These are phyloP conservation scores for Mola mola DNA, from an alignment of 2,113 vertebrate genomes.

Conservation along the genomic window DNA sequence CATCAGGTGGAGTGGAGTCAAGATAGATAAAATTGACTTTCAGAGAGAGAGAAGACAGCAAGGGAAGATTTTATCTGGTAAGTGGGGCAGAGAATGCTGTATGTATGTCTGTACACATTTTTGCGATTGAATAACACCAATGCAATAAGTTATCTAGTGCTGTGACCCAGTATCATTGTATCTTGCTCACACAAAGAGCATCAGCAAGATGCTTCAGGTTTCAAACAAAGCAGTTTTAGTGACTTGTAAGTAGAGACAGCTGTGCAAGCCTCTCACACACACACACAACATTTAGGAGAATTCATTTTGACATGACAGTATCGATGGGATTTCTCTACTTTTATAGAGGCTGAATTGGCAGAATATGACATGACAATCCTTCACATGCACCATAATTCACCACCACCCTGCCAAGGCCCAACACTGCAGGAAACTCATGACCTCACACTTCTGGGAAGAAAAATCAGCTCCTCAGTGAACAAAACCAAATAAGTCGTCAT, in stretches of 20 bases:
- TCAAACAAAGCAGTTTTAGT: slow-evolving; percentile 22
- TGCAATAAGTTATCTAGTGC: slow-evolving; percentile 26
- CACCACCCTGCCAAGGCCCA: slow-evolving; percentile 12
- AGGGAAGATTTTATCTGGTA: not conserved
- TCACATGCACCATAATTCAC: slow-evolving; percentile 19
- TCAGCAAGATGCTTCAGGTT: slow-evolving; percentile 40
- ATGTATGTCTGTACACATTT: not conserved
- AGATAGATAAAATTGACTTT: slow-evolving; percentile 45
- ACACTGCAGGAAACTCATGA: slow-evolving; percentile 39
- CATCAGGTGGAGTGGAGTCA: slow-evolving; percentile 46
- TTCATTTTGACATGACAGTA: slow-evolving; percentile 26
- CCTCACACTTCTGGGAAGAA: slow-evolving; percentile 31
- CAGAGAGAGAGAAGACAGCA: not conserved
- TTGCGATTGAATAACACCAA: slow-evolving; percentile 28
- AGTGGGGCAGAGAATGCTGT: slow-evolving; percentile 9
- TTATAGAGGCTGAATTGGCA: slow-evolving; percentile 7
- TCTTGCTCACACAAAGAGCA: slow-evolving; percentile 55
- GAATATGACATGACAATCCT: slow-evolving; percentile 37
- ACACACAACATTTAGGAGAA: too few species aligned
- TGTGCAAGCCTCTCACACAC: too few species aligned
- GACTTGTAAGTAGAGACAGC: slow-evolving; percentile 8
- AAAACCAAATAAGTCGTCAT: not conserved
- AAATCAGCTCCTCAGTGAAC: slow-evolving; percentile 5
- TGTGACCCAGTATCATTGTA: slow-evolving; percentile 31
- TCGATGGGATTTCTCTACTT: slow-evolving; percentile 3